Conservation (phyloP, 2,888 invertebrate genomes). For the Tillus elongatus region DNA sequence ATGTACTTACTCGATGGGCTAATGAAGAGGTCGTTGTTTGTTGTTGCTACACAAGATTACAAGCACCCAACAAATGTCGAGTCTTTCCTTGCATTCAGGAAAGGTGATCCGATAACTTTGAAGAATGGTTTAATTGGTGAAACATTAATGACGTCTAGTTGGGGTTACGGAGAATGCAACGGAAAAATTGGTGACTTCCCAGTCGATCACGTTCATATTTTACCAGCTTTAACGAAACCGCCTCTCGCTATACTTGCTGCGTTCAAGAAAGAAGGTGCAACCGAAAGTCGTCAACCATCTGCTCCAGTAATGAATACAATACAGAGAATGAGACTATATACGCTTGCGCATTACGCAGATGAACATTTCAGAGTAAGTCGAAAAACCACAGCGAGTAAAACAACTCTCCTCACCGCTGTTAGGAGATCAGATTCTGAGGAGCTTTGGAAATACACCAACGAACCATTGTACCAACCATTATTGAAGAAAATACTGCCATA, state of each 20-base stretch:
- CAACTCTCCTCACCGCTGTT: conserved; percentile 57
- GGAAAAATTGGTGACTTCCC: conserved; percentile 74
- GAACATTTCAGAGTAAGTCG: conserved; percentile 61
- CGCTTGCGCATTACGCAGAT: conserved; percentile 72
- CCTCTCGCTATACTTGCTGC: conserved; percentile 55
- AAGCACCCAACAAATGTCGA: conserved; percentile 48
- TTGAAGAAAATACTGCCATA: conserved; percentile 64
- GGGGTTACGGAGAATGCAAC: conserved; percentile 64
- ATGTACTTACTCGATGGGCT: conserved; percentile 79
- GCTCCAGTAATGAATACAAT: conserved; percentile 43
- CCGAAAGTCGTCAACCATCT: conserved; percentile 42
- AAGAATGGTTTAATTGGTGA: conserved; percentile 68
- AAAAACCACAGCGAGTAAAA: conserved; percentile 49
- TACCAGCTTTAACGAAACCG: conserved; percentile 74
- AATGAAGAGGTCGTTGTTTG: conserved; percentile 75
- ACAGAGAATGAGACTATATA: conserved; percentile 65
- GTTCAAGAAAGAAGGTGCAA: conserved; percentile 51
- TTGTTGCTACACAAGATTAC: conserved; percentile 60
- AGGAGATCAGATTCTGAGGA: conserved; percentile 59
- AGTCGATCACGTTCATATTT: conserved; percentile 74
- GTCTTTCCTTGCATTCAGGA: conserved; percentile 51
- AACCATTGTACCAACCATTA: conserved; percentile 74
- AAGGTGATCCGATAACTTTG: conserved; percentile 73
- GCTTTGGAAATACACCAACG: conserved; percentile 73
- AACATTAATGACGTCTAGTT: conserved; percentile 59